Evolutionary conservation across 2,113 vertebrate genomes (phyloP), one percentile per base, ranked within the genome.

Genomic region (Calidris pygmaea): DNA sequence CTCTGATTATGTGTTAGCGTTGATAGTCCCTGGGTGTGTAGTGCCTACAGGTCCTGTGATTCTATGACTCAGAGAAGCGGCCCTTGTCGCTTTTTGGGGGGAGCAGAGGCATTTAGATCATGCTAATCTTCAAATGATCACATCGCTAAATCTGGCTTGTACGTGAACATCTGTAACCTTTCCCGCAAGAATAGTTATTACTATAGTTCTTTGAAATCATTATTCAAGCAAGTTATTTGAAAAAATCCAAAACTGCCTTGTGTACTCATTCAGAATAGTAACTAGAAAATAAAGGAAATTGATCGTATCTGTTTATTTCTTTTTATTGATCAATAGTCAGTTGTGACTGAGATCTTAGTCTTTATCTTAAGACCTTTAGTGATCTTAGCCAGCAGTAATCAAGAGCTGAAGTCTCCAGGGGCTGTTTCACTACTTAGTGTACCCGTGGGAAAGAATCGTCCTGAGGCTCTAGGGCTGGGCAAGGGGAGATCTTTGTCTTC

Each of bases 261-360:
- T 66, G 72, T 37, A 13, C 19, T 83, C 1, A 4, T 60, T 90
- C 23, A 26, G 55, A 78, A 18, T 13, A 55, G 35, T 41, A 76
- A 58, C 29, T 62, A 41, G 20, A 27, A 86, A 92, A 93, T 12
- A 89, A 95, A 92, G 1, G 0, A 84, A 74, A 77, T 27, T 0
- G 16, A 26, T 71, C 12, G 0, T 23, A 37, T 77, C 3, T 45
- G 17, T 84, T 91, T 63, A 26, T 67, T 95, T 88, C 11, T 63
- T 89, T 97, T 97, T 96, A 97, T 96, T 96, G 52, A 71, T 27
- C 13, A 77, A 19, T 16, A 86, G 21, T 37, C 62, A 92, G 34
- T 60, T 70, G 89, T 62, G 41, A 27, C 35, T 60, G 0, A 20
- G 23, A 50, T 59, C 62, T 88, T 21, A 12, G 20, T 23, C 65